Conservation (phyloP, 2,888 invertebrate genomes). For the Synergus gifuensis region DNA sequence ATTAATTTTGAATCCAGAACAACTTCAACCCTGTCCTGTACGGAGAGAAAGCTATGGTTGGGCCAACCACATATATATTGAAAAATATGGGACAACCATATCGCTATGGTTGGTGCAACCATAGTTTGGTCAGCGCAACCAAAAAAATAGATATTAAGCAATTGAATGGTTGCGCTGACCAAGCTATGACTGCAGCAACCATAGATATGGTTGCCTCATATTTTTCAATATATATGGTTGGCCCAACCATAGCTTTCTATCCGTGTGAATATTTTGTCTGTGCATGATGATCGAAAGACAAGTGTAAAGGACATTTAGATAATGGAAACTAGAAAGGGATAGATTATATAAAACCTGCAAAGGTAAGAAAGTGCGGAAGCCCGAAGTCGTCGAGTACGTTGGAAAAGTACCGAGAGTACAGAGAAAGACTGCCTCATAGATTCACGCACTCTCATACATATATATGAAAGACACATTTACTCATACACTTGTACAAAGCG, state of each 20-base stretch:
- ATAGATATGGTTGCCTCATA: no score
- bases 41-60: no score
- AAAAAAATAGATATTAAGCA: no score
- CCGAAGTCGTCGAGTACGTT: neutral
- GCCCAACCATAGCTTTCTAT: no score
- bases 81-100: no score
- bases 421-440: constrained; percentile 41
- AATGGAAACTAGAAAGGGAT: constrained; percentile 32
- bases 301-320: constrained; percentile 48
- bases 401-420: constrained; percentile 18
- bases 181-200: no score
- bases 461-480: constrained; percentile 50
- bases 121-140: no score
- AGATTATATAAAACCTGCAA: constrained; percentile 6
- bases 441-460: constrained; percentile 25
- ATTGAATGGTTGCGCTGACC: no score
- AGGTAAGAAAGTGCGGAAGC: constrained; percentile 44
- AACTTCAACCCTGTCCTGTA: neutral
- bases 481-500: constrained; percentile 57
- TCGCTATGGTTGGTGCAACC: no score
- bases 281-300: neutral
- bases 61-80: no score
- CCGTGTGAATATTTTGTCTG: neutral
- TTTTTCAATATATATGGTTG: no score
- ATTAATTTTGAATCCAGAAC: neutral